phyloP scores from a whole-genome alignment of 92 coral and sea anemone genomes.

The Meandrina meandrites region DNA sequence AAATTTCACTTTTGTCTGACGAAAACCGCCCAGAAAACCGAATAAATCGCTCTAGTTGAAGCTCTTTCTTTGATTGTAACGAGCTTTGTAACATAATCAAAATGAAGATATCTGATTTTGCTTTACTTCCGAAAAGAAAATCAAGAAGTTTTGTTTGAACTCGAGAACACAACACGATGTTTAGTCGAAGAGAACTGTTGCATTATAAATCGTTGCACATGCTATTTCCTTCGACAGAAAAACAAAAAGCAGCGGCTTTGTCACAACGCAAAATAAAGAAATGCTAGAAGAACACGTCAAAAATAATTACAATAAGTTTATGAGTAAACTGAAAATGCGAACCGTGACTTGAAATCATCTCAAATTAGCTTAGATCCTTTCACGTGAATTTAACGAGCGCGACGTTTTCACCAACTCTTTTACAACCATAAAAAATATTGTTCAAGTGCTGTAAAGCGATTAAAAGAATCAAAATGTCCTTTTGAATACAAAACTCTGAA shows the following conservation, averaged over 20 bases:
- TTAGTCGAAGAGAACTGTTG: background rate
- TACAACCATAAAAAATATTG: background rate
- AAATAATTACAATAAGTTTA: background rate
- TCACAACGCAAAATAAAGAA: background rate
- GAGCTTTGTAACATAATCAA: background rate
- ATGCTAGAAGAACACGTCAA: background rate
- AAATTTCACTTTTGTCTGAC: constrained; percentile 18
- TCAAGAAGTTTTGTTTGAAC: background rate
- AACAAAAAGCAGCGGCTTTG: background rate
- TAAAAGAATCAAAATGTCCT: background rate
- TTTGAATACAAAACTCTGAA: background rate
- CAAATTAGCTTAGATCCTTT: background rate
- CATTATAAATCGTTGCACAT: background rate
- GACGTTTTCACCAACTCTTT: constrained; percentile 1
- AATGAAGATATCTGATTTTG: background rate
- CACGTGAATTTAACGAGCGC: constrained; percentile 1
- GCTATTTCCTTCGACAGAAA: background rate
- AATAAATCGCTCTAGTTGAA: background rate
- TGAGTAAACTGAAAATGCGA: background rate
- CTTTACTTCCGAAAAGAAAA: background rate
- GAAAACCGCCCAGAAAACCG: background rate
- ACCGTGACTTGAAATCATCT: background rate
- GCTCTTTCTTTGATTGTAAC: background rate
- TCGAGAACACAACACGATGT: constrained; percentile 8
- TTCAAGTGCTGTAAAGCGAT: background rate